phyloP scores from a whole-genome alignment of 92 coral and sea anemone genomes.

The Siderastrea siderea region DNA sequence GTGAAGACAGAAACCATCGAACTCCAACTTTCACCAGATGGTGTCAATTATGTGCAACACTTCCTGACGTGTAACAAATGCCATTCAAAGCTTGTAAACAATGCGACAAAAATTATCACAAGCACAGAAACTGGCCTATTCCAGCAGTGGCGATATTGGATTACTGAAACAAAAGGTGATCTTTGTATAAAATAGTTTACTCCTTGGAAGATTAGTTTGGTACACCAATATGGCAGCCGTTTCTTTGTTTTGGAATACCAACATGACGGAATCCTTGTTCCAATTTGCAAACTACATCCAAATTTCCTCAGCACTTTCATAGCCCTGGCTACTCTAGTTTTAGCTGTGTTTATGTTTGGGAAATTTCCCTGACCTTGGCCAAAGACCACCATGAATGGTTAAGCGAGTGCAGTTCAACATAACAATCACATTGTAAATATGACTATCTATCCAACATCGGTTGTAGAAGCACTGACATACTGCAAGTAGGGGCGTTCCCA shows the following conservation, averaged over 20 bases:
- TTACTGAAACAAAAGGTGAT: not conserved
- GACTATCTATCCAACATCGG: too few species aligned
- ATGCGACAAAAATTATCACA: not conserved
- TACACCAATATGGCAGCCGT: not conserved
- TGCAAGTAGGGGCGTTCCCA: too few species aligned
- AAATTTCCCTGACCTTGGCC: too few species aligned
- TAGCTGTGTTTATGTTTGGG: too few species aligned
- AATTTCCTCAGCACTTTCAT: slow-evolving; percentile 17
- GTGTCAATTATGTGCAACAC: slow-evolving; percentile 10
- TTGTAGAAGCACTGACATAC: too few species aligned
- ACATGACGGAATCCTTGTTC: not conserved
- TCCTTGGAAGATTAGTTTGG: too few species aligned
- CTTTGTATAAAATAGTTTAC: not conserved
- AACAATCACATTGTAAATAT: too few species aligned
- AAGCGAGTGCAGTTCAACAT: too few species aligned
- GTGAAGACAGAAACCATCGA: not conserved
- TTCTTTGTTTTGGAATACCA: not conserved
- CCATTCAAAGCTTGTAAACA: slow-evolving; percentile 14
- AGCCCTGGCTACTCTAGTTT: slow-evolving; percentile 20
- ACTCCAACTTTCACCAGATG: slow-evolving; percentile 22
- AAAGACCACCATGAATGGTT: too few species aligned
- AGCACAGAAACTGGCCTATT: not conserved
- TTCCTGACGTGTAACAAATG: slow-evolving; percentile 17
- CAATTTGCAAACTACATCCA: not conserved
- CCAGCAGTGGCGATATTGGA: not conserved